Evolutionary conservation across 2,113 vertebrate genomes (phyloP).

Genomic region (Nannospalax galili): DNA sequence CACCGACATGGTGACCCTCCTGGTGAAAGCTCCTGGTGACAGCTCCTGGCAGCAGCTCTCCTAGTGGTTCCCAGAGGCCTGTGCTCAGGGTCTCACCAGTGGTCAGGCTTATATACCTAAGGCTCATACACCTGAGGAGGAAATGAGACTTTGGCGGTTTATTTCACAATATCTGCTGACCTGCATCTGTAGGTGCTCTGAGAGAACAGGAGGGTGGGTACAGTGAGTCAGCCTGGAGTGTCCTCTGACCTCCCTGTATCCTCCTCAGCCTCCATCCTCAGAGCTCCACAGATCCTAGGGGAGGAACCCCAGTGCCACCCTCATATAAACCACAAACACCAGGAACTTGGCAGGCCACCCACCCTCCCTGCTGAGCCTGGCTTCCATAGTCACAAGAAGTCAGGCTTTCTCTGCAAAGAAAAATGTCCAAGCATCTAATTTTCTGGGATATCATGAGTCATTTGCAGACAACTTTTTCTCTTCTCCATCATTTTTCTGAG

Average conservation of each 20-base stretch:
- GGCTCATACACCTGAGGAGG: slow-evolving; percentile 36
- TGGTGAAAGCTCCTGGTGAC: not conserved
- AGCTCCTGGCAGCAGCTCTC: not conserved
- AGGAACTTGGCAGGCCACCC: not conserved
- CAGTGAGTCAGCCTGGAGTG: not conserved
- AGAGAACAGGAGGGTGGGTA: not conserved
- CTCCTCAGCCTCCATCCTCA: not conserved
- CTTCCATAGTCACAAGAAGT: not conserved
- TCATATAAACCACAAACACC: not conserved
- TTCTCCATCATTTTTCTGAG: not conserved
- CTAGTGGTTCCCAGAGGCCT: not conserved
- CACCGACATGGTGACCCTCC: slow-evolving; percentile 46
- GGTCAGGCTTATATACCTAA: not conserved
- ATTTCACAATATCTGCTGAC: too few species aligned
- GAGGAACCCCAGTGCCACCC: not conserved
- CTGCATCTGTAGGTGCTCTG: not conserved
- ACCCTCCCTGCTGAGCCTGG: not conserved
- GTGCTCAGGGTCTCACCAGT: not conserved
- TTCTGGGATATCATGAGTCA: not conserved
- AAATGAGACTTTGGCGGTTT: slow-evolving; percentile 58
- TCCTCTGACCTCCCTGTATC: not conserved
- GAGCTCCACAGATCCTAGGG: not conserved
- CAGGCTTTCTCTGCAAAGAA: not conserved
- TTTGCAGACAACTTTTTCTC: not conserved
- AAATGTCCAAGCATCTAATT: not conserved